Conservation (phyloP, 2,113 vertebrate species). For the Podarcis cretensis region DNA sequence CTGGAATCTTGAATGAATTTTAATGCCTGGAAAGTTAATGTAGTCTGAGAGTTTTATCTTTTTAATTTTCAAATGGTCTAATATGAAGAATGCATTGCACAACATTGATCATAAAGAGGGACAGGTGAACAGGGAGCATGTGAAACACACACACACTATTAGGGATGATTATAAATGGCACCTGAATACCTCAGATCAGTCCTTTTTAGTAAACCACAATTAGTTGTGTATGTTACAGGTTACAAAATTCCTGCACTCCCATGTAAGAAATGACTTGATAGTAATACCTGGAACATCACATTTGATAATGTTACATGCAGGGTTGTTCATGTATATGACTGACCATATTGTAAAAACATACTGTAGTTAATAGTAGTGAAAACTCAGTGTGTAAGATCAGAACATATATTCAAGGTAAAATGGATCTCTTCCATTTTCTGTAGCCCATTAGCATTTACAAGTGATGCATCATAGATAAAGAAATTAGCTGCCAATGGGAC, state of each 20-base stretch:
- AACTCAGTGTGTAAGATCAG: background rate
- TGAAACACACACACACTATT: background rate
- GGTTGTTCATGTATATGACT: too few relatives aligned
- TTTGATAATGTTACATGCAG: background rate
- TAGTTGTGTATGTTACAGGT: background rate
- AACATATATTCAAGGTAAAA: background rate
- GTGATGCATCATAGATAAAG: background rate
- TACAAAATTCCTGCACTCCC: background rate
- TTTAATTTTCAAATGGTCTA: constrained; percentile 51
- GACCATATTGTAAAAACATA: background rate
- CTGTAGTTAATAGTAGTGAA: background rate
- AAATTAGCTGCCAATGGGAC: background rate
- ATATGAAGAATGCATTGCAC: background rate
- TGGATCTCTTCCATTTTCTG: background rate
- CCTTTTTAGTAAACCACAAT: background rate
- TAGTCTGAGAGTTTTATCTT: constrained; percentile 24
- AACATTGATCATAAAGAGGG: constrained; percentile 25
- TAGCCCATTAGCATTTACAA: background rate
- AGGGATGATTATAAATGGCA: background rate
- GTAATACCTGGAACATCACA: background rate
- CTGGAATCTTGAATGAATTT: constrained; percentile 21
- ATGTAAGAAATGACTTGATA: background rate
- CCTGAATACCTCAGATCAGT: background rate
- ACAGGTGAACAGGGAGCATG: background rate
- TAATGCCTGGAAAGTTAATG: background rate